Evolutionary conservation across 2,797 vertebrate genomes (phyloP), one percentile per base, ranked within the genome.

Genomic region (Ptychadena robeensis): DNA sequence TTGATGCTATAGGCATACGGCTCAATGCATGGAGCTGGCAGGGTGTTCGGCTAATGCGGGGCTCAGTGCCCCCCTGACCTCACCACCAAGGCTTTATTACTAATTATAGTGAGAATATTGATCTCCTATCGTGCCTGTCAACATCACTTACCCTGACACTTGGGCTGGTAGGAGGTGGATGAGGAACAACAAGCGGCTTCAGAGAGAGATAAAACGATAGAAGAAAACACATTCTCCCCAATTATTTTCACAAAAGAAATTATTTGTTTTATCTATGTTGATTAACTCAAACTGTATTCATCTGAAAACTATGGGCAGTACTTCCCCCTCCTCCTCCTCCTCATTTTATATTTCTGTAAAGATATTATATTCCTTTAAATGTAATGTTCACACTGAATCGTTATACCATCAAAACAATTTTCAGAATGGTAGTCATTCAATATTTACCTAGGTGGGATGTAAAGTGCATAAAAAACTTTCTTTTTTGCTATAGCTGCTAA

Each of bases 91-190:
- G 95, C 92, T 93, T 96, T 95, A 95, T 95, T 95, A 91, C 92
- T 96, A 95, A 96, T 96, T 95, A 96, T 92, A 92, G 91, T 92
- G 92, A 93, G 95, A 91, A 90, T 96, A 96, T 95, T 93, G 95
- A 95, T 96, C 96, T 95, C 94, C 96, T 96, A 96, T 94, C 93
- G 91, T 92, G 87, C 89, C 95, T 95, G 95, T 96, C 96, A 95
- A 92, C 94, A 95, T 94, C 93, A 93, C 95, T 96, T 96, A 96
- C 66, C 75, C 82, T 92, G 91, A 94, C 27, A 72, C 44, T 31
- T 69, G 3, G 89, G 88, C 90, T 91, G 90, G 66, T 30, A 38
- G 81, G 37, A 70, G 73, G 73, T 66, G 25, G n/a, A 37, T 10
- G 44, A 37, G 14, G n/a, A 32, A 28, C 44, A 44, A 28, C 63